Evolutionary conservation across 30 jellyfish, hydroid and myxozoan species (phyloP).

Genomic region (Pelagia noctiluca): DNA sequence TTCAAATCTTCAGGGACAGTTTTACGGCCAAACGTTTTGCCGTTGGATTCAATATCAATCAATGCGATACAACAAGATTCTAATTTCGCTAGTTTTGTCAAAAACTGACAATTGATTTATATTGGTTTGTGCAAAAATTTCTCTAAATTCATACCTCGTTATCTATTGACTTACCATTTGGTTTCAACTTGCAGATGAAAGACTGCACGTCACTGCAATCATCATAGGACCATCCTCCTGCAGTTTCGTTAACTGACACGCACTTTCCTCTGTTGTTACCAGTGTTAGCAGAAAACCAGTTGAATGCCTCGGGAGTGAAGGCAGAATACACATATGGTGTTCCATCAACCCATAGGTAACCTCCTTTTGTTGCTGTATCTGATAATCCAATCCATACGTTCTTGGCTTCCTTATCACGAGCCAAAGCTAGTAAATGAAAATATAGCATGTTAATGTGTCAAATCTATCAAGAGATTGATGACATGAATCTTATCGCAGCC

Average conservation of each 20-base stretch:
- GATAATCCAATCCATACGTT: slow-evolving; percentile 95
- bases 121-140: too few species aligned
- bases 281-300: slow-evolving; percentile 50
- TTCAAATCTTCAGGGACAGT: too few species aligned
- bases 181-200: slow-evolving; percentile 90
- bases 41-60: too few species aligned
- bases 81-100: too few species aligned
- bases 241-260: slow-evolving; percentile 71
- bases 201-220: slow-evolving; percentile 82
- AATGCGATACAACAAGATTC: too few species aligned
- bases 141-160: too few species aligned
- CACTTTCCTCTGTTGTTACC: slow-evolving; percentile 83
- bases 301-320: slow-evolving; percentile 91
- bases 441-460: background rate
- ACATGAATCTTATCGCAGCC: background rate
- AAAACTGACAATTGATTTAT: too few species aligned
- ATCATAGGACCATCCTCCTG: slow-evolving; percentile 92
- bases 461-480: background rate
- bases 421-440: slow-evolving; percentile 55
- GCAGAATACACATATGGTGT: slow-evolving; percentile 95
- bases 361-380: slow-evolving; percentile 94
- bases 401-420: slow-evolving; percentile 64
- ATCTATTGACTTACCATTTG: slow-evolving; percentile 86
- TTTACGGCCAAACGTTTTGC: too few species aligned
- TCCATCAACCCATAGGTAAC: slow-evolving; percentile 97